Percentiles rank a stretch among this genome's conserved stretches.
phyloP scores from a whole-genome alignment of 2,113 vertebrate genomes.

The Lathamus discolor region DNA sequence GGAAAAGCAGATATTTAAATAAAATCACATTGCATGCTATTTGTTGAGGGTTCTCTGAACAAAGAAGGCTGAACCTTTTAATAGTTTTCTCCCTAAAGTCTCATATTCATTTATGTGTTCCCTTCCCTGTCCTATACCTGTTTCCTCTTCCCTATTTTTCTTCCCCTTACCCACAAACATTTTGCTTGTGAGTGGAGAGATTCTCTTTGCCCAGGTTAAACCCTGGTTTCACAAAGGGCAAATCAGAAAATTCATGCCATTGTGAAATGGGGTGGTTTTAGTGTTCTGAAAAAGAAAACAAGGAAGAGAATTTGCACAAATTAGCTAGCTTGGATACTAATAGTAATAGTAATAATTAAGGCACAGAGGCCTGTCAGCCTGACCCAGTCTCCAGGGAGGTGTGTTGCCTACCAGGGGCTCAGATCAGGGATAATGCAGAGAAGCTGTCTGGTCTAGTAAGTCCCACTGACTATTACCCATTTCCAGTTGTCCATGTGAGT shows the following conservation, averaged over 20 bases:
- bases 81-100: neutral
- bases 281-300: neutral
- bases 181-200: neutral
- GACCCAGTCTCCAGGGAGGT: neutral
- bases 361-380: neutral
- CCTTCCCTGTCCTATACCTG: accelerated
- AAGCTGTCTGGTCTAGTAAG: neutral
- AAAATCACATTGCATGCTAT: neutral
- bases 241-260: neutral
- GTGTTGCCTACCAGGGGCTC: neutral
- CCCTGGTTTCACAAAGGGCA: neutral
- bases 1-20: neutral
- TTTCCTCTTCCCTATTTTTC: neutral
- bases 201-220: neutral
- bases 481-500: neutral
- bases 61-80: neutral
- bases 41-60: neutral
- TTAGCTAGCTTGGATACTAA: neutral
- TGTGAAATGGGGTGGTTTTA: neutral
- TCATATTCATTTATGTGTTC: neutral
- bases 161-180: neutral
- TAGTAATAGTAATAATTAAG: neutral
- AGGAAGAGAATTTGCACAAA: neutral
- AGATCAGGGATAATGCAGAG: neutral
- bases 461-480: neutral